A percentile compares a stretch with the other conserved stretches of the same genome.
phyloP scores from a whole-genome alignment of 2,797 vertebrate species.

The Synanceia verrucosa region DNA sequence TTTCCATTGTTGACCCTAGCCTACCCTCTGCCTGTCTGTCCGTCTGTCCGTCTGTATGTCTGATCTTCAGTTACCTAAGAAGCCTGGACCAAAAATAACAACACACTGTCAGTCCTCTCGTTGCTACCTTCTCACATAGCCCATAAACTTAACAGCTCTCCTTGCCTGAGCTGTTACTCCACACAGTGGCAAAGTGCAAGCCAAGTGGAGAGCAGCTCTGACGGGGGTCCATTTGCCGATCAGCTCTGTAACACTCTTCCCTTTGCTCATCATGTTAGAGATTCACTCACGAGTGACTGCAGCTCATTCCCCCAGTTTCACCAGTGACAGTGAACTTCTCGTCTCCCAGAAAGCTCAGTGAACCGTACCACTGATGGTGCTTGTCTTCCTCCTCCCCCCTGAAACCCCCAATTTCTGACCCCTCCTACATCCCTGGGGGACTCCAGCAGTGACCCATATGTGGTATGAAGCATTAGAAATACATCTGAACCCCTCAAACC shows the following conservation, averaged over 20 bases:
- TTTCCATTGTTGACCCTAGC: not conserved
- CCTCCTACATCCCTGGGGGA: conserved; percentile 45
- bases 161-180: conserved; percentile 29
- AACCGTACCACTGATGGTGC: conserved; percentile 43
- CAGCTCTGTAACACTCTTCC: conserved; percentile 3
- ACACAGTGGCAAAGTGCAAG: conserved; percentile 26
- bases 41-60: conserved; percentile 41
- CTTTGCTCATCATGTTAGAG: conserved; percentile 39
- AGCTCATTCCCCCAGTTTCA: not conserved
- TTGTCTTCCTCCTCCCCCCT: conserved; percentile 1
- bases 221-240: conserved; percentile 23
- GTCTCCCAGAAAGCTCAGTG: conserved; percentile 38
- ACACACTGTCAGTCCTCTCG: conserved; percentile 57
- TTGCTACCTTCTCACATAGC: conserved; percentile 71
- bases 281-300: conserved; percentile 42
- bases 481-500: conserved; percentile 71
- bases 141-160: conserved; percentile 72
- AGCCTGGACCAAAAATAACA: conserved; percentile 74
- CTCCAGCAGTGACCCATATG: conserved; percentile 72
- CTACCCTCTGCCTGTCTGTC: not conserved
- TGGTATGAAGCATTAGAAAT: conserved; percentile 65
- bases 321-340: conserved; percentile 9
- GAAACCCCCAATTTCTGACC: conserved; percentile 43
- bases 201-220: conserved; percentile 17
- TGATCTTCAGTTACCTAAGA: conserved; percentile 69